phyloP scores from a whole-genome alignment of 1,140 invertebrate genomes.

The Lethrus apterus region DNA sequence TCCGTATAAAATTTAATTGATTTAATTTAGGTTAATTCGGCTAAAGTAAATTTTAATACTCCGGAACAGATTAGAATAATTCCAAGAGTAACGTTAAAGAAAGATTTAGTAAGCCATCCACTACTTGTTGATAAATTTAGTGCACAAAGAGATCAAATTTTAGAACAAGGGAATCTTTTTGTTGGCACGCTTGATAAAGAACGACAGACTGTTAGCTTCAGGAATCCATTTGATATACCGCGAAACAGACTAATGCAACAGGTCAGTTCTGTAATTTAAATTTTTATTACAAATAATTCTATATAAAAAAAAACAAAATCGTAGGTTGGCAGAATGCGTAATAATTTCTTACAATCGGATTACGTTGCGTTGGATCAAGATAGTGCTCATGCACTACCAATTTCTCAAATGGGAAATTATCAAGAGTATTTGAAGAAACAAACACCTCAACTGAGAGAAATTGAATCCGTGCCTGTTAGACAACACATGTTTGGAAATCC shows the following conservation, averaged over 20 bases:
- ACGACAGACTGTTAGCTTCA: slow-evolving; percentile 51
- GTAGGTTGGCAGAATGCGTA: slow-evolving; percentile 73
- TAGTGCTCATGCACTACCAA: slow-evolving; percentile 86
- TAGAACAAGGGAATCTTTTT: slow-evolving; percentile 80
- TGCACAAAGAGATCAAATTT: slow-evolving; percentile 70
- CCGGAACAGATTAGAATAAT: slow-evolving; percentile 39
- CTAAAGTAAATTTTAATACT: slow-evolving; percentile 34
- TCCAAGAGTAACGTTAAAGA: slow-evolving; percentile 68
- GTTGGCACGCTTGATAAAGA: slow-evolving; percentile 56
- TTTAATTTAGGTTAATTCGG: too few relatives aligned
- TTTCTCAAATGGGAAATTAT: slow-evolving; percentile 98
- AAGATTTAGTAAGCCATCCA: slow-evolving; percentile 74
- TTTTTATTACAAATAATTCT: too few relatives aligned
- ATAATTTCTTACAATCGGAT: slow-evolving; percentile 83
- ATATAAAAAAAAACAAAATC: too few relatives aligned
- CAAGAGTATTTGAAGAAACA: slow-evolving; percentile 95
- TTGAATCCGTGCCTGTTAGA: slow-evolving; percentile 90
- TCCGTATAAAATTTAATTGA: too few relatives aligned
- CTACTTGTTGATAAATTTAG: slow-evolving; percentile 75
- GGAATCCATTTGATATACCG: slow-evolving; percentile 95
- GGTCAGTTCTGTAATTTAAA: slow-evolving; percentile 40
- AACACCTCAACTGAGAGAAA: slow-evolving; percentile 84
- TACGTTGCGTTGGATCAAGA: slow-evolving; percentile 77
- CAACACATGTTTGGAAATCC: slow-evolving; percentile 99
- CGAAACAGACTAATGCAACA: slow-evolving; percentile 84